Percentiles rank a stretch among this genome's conserved stretches.
Evolutionary conservation across 2,797 vertebrate species (phyloP).

Genomic region (Kryptolebias ocellatus): DNA sequence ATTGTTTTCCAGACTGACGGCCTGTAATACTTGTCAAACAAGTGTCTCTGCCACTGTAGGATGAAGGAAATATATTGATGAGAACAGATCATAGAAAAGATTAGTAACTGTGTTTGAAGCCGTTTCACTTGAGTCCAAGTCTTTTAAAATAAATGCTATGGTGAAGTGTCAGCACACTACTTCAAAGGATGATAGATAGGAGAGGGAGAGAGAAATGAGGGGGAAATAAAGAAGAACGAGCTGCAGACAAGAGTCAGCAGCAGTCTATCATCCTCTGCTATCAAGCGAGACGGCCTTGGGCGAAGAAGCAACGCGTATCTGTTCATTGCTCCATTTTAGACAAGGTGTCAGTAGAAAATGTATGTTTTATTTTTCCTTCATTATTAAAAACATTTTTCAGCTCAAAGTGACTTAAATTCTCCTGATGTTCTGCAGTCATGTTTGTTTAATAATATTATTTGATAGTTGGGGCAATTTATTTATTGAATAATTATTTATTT

Average conservation of each 20-base stretch:
- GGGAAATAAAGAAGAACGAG: conserved; percentile 50
- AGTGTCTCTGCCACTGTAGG: conserved; percentile 20
- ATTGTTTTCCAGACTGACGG: conserved; percentile 25
- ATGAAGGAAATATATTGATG: conserved; percentile 21
- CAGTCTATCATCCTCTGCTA: conserved; percentile 57
- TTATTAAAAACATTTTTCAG: conserved; percentile 8
- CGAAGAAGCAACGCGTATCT: conserved; percentile 40
- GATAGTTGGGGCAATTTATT: background rate
- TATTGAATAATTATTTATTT: too few species aligned
- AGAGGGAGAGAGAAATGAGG: conserved; percentile 37
- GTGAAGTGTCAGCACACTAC: conserved; percentile 21
- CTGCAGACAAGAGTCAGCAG: conserved; percentile 42
- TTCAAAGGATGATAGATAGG: conserved; percentile 44
- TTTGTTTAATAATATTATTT: conserved; percentile 7
- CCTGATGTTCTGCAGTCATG: background rate
- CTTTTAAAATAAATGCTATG: conserved; percentile 42
- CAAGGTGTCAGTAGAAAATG: background rate
- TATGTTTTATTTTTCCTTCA: conserved; percentile 9
- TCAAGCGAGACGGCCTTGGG: conserved; percentile 51
- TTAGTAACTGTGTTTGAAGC: conserved; percentile 29
- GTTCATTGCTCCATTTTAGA: conserved; percentile 18
- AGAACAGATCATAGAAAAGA: conserved; percentile 11
- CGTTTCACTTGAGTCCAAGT: conserved; percentile 23
- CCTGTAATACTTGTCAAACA: conserved; percentile 23
- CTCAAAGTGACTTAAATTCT: background rate